Evolutionary conservation across 2,113 vertebrate species (phyloP), one percentile per base, ranked within the genome.

Genomic region (Grammomys dolichurus): DNA sequence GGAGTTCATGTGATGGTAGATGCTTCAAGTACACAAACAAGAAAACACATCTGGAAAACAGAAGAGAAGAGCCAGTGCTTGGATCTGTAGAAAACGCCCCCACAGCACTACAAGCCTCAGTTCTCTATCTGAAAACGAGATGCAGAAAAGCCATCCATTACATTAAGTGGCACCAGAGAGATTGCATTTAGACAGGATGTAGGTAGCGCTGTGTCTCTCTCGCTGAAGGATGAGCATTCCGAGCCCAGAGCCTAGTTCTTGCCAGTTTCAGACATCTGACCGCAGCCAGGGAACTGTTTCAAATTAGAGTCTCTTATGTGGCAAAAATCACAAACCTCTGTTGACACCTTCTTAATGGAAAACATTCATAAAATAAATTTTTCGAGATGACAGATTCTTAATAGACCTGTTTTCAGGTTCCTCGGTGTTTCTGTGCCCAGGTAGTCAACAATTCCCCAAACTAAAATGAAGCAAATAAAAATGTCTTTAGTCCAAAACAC

Each of bases 21-120:
- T 28, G 95, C 73, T 98, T 96, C 97, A 91, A 97, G 93, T 0
- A 77, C 46, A 96, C 70, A 87, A 88, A 91, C 92, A 97, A 98
- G 97, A 98, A 89, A 97, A 97, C 40, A 94, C 98, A 98, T 98
- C 97, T 98, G 98, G 98, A 98, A 98, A 98, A 97, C 89, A 91
- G 97, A 84, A 97, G 76, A 94, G 94, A 96, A 96, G 96, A 95
- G 87, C 84, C 97, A 98, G 72, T 90, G 96, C 96, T 78, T 96
- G 97, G 97, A 86, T 93, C 89, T 93, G 94, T 3, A 97, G 94
- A 91, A 94, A 98, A 97, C 56, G 95, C 93, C 91, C 97, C 94
- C 97, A 95, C 93, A 96, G 81, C 92, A 90, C 95, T 94, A 91
- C 86, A 97, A 97, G 92, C 94, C 96, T 98, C 98, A 98, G 98